Conservation (phyloP, 2,113 vertebrate genomes). For the Pungitius pungitius region DNA sequence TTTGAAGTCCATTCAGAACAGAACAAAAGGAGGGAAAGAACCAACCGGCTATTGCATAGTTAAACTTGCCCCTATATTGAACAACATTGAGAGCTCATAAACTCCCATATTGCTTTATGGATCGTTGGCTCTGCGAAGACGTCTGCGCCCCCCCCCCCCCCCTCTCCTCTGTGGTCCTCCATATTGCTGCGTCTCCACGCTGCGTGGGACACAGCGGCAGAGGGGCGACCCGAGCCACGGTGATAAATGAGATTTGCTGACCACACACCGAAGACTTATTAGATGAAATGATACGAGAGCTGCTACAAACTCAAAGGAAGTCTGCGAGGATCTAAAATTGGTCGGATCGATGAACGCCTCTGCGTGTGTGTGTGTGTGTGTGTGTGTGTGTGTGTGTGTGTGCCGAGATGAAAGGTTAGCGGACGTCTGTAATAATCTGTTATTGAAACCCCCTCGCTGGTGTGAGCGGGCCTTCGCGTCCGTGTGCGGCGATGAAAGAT, state of each 20-base stretch:
- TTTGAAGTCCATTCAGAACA: neutral
- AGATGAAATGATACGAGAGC: slow-evolving; percentile 61
- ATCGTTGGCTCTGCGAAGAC: slow-evolving; percentile 60
- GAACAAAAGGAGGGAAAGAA: neutral
- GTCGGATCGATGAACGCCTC: slow-evolving; percentile 43
- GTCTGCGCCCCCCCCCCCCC: slow-evolving; percentile 39
- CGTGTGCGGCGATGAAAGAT: slow-evolving; percentile 55
- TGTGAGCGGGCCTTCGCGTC: slow-evolving; percentile 4
- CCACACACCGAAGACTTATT: slow-evolving; percentile 59
- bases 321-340: slow-evolving; percentile 40
- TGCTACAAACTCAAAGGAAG: slow-evolving; percentile 50
- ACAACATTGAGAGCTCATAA: slow-evolving; percentile 73
- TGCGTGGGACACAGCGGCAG: slow-evolving; percentile 37
- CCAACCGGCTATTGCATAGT: slow-evolving; percentile 27
- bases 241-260: slow-evolving; percentile 75
- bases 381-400: slow-evolving; percentile 19
- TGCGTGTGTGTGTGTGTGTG: neutral
- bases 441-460: slow-evolving; percentile 64
- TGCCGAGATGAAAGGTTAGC: slow-evolving; percentile 60
- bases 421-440: slow-evolving; percentile 69
- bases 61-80: slow-evolving; percentile 59
- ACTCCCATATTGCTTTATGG: slow-evolving; percentile 74
- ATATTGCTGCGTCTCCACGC: slow-evolving; percentile 50
- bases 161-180: slow-evolving; percentile 47
- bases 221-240: slow-evolving; percentile 45